A percentile compares a stretch with the other conserved stretches of the same genome.
Evolutionary conservation across 2,113 vertebrate species (phyloP).

Genomic region (Cyphomyrus discorhynchus): DNA sequence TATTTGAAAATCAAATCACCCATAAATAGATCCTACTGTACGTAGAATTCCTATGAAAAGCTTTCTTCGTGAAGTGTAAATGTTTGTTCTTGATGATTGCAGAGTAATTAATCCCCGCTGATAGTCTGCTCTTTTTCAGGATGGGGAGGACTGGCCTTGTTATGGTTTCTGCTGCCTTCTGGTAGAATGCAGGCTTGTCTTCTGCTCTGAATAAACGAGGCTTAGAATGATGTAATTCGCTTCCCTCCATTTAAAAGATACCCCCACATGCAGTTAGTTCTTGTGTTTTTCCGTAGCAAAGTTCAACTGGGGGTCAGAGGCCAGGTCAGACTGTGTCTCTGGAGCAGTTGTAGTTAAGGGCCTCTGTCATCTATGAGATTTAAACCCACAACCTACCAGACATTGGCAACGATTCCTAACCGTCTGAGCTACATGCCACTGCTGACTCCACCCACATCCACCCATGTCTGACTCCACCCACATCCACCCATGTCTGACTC

Average conservation of each 20-base stretch:
- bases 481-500: background rate
- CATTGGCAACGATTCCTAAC: background rate
- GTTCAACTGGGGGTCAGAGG: background rate
- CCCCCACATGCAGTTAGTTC: background rate
- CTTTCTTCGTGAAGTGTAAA: background rate
- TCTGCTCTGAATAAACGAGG: background rate
- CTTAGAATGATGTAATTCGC: background rate
- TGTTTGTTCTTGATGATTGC: background rate
- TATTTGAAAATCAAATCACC: background rate
- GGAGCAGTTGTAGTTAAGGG: background rate
- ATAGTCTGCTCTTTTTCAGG: background rate
- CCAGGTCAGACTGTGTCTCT: background rate
- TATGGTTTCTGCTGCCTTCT: background rate
- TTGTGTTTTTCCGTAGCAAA: background rate
- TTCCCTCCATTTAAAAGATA: background rate
- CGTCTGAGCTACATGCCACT: background rate
- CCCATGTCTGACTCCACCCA: background rate
- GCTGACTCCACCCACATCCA: background rate
- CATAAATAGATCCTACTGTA: background rate
- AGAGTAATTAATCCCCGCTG: background rate
- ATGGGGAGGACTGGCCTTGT: background rate
- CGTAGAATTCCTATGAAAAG: background rate
- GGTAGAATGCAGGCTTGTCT: background rate
- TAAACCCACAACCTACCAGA: background rate
- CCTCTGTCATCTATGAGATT: background rate